phyloP scores from a whole-genome alignment of 2,888 invertebrate species.

The Aspidapion aeneum region DNA sequence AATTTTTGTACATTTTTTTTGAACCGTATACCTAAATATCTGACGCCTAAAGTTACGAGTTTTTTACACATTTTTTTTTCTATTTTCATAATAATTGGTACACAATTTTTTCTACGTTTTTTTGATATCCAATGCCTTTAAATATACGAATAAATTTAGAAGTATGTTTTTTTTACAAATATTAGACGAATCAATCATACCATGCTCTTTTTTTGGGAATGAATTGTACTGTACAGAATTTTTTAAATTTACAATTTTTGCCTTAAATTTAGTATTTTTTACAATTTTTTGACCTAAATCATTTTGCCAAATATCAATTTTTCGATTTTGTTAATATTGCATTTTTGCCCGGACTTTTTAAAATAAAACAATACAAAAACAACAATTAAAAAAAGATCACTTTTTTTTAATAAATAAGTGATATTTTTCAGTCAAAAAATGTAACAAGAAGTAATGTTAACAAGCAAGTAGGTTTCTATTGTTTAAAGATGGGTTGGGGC shows the following conservation, averaged over 20 bases:
- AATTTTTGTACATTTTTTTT: conserved; percentile 45
- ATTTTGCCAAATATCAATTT: conserved; percentile 38
- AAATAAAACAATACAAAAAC: conserved; percentile 16
- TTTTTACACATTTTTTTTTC: conserved; percentile 37
- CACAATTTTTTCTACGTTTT: neutral
- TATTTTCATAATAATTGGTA: neutral
- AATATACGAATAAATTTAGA: neutral
- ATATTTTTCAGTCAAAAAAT: too few species aligned
- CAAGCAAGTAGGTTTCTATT: conserved; percentile 17
- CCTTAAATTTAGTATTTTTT: neutral
- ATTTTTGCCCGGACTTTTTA: conserved; percentile 18
- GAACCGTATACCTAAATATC: conserved; percentile 46
- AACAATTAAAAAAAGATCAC: conserved; percentile 10
- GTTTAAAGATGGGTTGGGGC: conserved; percentile 27
- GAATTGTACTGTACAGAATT: neutral
- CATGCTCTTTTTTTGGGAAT: conserved; percentile 1
- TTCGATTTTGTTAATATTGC: neutral
- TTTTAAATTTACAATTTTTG: conserved; percentile 1
- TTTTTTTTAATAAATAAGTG: neutral
- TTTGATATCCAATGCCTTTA: neutral
- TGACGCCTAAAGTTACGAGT: conserved; percentile 39
- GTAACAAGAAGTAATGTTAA: too few species aligned
- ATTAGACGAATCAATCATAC: neutral
- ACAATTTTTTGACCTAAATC: conserved; percentile 24
- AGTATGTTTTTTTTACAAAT: neutral